These are phyloP conservation scores for Zaprionus obscuricornis DNA, from an alignment of 2,888 invertebrate genomes.

Conservation along the genomic window DNA sequence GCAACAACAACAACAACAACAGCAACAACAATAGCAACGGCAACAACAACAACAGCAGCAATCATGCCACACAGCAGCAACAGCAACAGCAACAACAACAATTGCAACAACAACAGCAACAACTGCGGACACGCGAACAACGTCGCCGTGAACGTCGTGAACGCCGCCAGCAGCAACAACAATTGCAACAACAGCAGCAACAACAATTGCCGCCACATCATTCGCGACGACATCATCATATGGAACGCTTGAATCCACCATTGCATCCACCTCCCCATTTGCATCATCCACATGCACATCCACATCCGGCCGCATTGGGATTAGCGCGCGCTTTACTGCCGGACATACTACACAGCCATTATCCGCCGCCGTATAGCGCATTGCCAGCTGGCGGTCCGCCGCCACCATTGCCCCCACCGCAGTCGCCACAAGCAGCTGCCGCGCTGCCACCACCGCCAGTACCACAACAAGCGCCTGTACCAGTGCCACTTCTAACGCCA, in stretches of 20 bases:
- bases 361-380: slow-evolving; percentile 88
- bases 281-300: slow-evolving; percentile 60
- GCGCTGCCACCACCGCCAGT: slow-evolving; percentile 60
- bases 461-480: slow-evolving; percentile 65
- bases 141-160: slow-evolving; percentile 86
- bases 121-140: slow-evolving; percentile 83
- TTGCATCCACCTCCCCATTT: slow-evolving; percentile 59
- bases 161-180: slow-evolving; percentile 83
- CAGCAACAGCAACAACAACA: slow-evolving; percentile 36
- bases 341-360: slow-evolving; percentile 86
- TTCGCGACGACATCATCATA: slow-evolving; percentile 84
- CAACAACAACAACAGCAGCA: slow-evolving; percentile 18
- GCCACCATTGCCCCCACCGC: slow-evolving; percentile 54
- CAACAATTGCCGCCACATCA: slow-evolving; percentile 84
- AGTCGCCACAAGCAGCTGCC: slow-evolving; percentile 53
- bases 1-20: slow-evolving; percentile 27
- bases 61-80: slow-evolving; percentile 15
- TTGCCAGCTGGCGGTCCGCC: slow-evolving; percentile 78
- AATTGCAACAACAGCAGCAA: slow-evolving; percentile 28
- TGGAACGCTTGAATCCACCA: slow-evolving; percentile 80
- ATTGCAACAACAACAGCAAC: slow-evolving; percentile 45
- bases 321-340: slow-evolving; percentile 83
- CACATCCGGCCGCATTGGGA: slow-evolving; percentile 63
- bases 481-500: slow-evolving; percentile 80
- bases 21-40: too few relatives aligned